Base-by-base conservation (phyloP, 2,797 vertebrate genomes). In the Chelon auratus region DNA sequence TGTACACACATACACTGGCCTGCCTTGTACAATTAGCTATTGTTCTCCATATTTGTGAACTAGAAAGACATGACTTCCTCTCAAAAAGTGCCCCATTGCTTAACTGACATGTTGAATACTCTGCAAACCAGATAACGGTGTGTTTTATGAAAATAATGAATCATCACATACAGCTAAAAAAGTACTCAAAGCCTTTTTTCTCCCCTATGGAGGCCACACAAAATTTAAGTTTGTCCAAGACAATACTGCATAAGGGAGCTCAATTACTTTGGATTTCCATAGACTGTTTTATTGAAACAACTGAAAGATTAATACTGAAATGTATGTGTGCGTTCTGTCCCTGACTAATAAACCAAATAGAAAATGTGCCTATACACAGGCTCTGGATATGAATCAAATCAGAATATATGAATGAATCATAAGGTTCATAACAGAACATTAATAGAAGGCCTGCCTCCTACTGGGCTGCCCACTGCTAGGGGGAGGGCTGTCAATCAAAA, bases 401-500 rank as follows among this genome's bases (percentile, higher is more conserved):
- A 72, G 75, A 80, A 87, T 64, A 75, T 72, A 81, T 78, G 67
- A 82, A 83, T 81, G 78, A 79, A 78, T 86, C 77, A 77, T 72
- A 70, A 80, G 4, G 37, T 53, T 81, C 62, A 74, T 75, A 80
- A 85, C 62, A 64, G 73, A 74, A 75, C 81, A 77, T 80, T 83
- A 89, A 89, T 80, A 57, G 82, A 80, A 75, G 74, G 39, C 69
- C 69, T 43, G 48, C 74, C 70, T 75, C 83, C 78, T 58, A 73
- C 78, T 81, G 75, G 30, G 83, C 62, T 80, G 77, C 78, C 81
- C 71, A 81, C 75, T 87, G 80, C 62, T 77, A 84, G 72, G 33
- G 59, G 76, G 83, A 84, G 62, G 69, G 68, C 65, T 83, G 89
- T 87, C 89, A 78, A 72, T 91, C 86, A 87, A 40, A 72, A 30